phyloP scores from a whole-genome alignment of 1,140 invertebrate genomes.

The Aplysia californica region DNA sequence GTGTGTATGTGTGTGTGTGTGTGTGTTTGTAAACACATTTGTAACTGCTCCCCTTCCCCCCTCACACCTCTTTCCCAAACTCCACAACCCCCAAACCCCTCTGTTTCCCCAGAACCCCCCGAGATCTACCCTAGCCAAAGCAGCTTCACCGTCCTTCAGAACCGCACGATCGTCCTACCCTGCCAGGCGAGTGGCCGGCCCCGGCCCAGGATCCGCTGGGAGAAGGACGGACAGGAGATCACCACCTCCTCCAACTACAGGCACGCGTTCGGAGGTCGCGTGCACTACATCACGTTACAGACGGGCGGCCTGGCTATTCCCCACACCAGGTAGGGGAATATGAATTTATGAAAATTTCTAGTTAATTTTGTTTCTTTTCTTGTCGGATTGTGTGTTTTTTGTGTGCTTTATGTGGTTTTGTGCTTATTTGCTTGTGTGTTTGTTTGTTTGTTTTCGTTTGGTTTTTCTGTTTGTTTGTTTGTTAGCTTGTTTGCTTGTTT shows the following conservation, averaged over 20 bases:
- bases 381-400: too few species aligned
- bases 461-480: too few species aligned
- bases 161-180: slow-evolving; percentile 57
- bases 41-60: too few species aligned
- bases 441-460: too few species aligned
- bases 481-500: too few species aligned
- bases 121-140: slow-evolving; percentile 45
- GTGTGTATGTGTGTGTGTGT: too few species aligned
- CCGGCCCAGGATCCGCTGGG: slow-evolving; percentile 60
- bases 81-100: too few species aligned
- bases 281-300: slow-evolving; percentile 47
- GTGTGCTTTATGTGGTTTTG: not conserved
- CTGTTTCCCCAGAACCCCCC: slow-evolving; percentile 54
- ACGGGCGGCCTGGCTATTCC: slow-evolving; percentile 59
- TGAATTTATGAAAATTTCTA: too few species aligned
- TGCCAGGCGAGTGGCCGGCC: slow-evolving; percentile 66
- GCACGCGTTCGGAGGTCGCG: slow-evolving; percentile 26
- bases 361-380: too few species aligned
- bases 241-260: slow-evolving; percentile 39
- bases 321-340: slow-evolving; percentile 45
- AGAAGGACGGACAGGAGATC: slow-evolving; percentile 60
- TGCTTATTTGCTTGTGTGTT: not conserved
- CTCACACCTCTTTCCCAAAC: too few species aligned
- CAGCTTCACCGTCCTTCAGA: slow-evolving; percentile 51
- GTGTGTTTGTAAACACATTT: too few species aligned